Percentiles rank a stretch among this genome's conserved stretches.
These are phyloP conservation scores for Cheilosia urbana DNA, from an alignment of 2,888 invertebrate genomes.

Conservation along the genomic window DNA sequence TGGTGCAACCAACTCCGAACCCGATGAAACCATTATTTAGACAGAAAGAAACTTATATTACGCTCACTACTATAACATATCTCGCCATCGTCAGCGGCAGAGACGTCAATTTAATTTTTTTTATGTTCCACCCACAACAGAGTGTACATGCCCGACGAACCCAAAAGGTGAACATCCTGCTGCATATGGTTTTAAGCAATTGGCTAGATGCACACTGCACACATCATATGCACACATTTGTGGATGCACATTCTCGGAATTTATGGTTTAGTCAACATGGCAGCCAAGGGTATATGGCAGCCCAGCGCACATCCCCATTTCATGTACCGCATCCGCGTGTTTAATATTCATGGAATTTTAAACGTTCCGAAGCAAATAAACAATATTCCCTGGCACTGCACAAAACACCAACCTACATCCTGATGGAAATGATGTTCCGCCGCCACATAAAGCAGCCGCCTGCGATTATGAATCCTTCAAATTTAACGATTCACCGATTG, in stretches of 20 bases:
- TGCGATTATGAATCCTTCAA: constrained; percentile 61
- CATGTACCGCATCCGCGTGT: constrained; percentile 14
- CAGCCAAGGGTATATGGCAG: neutral
- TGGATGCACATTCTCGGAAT: constrained; percentile 33
- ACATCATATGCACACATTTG: constrained; percentile 5
- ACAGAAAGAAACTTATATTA: constrained; percentile 44
- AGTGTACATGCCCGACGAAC: neutral
- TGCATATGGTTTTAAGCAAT: constrained; percentile 27
- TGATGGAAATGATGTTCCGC: constrained; percentile 8
- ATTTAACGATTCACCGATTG: constrained; percentile 52
- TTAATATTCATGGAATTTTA: constrained; percentile 75
- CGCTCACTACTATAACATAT: neutral
- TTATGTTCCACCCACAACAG: neutral
- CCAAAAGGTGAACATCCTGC: constrained; percentile 38
- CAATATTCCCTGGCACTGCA: constrained; percentile 39
- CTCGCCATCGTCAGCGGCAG: constrained; percentile 36
- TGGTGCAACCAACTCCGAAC: neutral
- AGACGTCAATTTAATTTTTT: constrained; percentile 28
- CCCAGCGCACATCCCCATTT: constrained; percentile 42
- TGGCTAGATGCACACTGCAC: constrained; percentile 26
- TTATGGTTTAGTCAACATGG: constrained; percentile 61
- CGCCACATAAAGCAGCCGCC: constrained; percentile 20
- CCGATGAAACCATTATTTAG: constrained; percentile 20
- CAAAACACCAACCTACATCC: neutral
- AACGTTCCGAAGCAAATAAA: constrained; percentile 70